Conservation (phyloP, 2,888 invertebrate species). For the Anoncus sp. region DNA sequence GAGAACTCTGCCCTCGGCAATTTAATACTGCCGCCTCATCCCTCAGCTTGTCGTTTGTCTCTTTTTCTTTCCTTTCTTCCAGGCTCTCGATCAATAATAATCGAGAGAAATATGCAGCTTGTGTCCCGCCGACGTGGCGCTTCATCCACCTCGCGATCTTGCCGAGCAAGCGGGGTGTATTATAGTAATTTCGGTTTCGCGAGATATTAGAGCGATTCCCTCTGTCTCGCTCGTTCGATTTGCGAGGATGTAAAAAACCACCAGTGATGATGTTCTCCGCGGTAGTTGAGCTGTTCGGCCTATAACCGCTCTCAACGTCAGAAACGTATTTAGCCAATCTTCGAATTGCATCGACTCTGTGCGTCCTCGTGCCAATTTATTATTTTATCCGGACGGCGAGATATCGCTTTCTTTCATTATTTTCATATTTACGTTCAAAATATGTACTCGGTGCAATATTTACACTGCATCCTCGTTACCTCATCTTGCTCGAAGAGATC, state of each 20-base stretch:
- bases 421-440: no score
- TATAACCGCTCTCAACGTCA: slow-evolving; percentile 12
- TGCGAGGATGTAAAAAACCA: slow-evolving; percentile 50
- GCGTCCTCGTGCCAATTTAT: slow-evolving; percentile 32
- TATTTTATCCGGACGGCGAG: slow-evolving; percentile 2
- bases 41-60: background rate
- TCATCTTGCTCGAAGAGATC: no score
- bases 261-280: slow-evolving; percentile 49
- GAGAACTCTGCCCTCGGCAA: slow-evolving; percentile 75
- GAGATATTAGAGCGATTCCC: slow-evolving; percentile 45
- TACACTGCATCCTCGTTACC: no score
- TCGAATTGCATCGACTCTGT: slow-evolving; percentile 18
- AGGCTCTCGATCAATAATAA: slow-evolving; percentile 80
- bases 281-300: slow-evolving; percentile 43
- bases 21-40: slow-evolving; percentile 76
- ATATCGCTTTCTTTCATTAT: background rate
- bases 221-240: slow-evolving; percentile 41
- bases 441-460: background rate
- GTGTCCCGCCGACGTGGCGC: slow-evolving; percentile 68
- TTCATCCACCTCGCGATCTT: slow-evolving; percentile 45
- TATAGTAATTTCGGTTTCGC: slow-evolving; percentile 79
- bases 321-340: slow-evolving; percentile 36
- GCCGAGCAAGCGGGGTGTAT: slow-evolving; percentile 70
- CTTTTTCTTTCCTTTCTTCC: slow-evolving; percentile 41
- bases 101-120: slow-evolving; percentile 77